Base-by-base conservation (phyloP, 2,888 invertebrate genomes). In the Drosophila peninsularis region DNA sequence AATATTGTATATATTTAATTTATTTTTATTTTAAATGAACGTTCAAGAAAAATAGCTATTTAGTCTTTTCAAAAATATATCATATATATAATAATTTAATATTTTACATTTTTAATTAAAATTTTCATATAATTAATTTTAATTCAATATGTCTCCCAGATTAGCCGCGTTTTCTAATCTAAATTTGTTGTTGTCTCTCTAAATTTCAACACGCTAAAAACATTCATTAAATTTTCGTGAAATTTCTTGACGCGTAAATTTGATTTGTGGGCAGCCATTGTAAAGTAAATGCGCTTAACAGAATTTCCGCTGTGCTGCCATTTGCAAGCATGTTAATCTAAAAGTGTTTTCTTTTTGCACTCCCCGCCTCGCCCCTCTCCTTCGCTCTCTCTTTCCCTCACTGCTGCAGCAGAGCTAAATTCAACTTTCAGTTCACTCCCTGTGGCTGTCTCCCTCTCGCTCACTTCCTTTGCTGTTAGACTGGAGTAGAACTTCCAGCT, bases 401-500 rank as follows among this genome's bases (percentile, higher is more conserved):
- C n/a, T 58, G 67, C 45, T 62, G 44, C 17, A 52, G 21, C 41
- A 13, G 10, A 11, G 34, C 50, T 36, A 19, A 14, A 34, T 30
- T 17, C 34, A 45, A 57, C 67, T 67, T 41, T 45, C 30, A 70
- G 32, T 62, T 39, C 42, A 36, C 75, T 57, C 50, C 76, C 50
- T 73, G 78, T 60, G 64, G 47, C 52, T 27, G 37, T 37, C 37
- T 4, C 5, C 41, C 11, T 13, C 47, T 5, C 30, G 2, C 30
- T 30, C 9, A 9, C 19, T 45, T 10, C 11, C 21, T 34, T 45
- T 27, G n/a, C 30, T 9, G 11, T 21, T 9, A 32, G 34, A 4
- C 11, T 30, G 11, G 11, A 17, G 30, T 13, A 30, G 30, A 47
- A 47, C 11, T 50, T 21, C 5, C 21, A 47, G 9, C 24, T 50